Conservation (phyloP, 2,888 invertebrate genomes). For the Steinernema scapterisci region DNA sequence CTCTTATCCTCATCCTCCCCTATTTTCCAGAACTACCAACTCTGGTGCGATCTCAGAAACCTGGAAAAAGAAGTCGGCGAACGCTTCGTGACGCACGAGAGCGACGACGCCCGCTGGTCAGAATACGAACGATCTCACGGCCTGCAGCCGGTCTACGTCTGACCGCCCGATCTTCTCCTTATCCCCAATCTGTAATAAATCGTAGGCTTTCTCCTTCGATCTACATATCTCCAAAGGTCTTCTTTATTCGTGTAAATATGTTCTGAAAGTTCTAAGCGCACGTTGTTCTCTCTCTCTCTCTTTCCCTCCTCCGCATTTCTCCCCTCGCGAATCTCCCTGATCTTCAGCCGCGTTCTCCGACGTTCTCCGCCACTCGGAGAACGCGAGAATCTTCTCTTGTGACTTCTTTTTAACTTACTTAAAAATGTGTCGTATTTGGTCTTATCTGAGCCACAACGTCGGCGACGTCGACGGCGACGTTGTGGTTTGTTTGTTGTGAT, state of each 20-base stretch:
- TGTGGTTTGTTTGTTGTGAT: too few species aligned
- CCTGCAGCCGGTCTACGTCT: conserved; percentile 65
- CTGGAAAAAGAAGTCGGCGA: conserved; percentile 81
- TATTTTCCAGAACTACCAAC: conserved; percentile 78
- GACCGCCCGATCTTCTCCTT: neutral
- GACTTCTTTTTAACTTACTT: too few species aligned
- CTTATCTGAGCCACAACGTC: too few species aligned
- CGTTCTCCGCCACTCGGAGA: too few species aligned
- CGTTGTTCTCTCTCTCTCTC: too few species aligned
- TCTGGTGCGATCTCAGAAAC: conserved; percentile 89
- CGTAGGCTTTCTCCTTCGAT: neutral
- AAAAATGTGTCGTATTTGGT: too few species aligned
- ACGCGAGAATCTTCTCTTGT: too few species aligned
- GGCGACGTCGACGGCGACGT: too few species aligned
- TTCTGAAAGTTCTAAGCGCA: too few species aligned
- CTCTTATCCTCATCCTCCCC: neutral
- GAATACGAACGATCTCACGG: conserved; percentile 71
- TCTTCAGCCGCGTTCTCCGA: too few species aligned
- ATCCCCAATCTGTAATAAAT: conserved; percentile 1
- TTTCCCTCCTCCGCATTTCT: too few species aligned
- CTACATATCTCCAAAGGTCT: neutral
- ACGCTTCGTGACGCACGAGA: conserved; percentile 87
- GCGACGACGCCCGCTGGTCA: conserved; percentile 89
- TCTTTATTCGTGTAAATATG: conserved; percentile 17
- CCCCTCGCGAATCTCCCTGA: too few species aligned